phyloP scores from a whole-genome alignment of 1,140 invertebrate species.

The Hycleus phaleratus region DNA sequence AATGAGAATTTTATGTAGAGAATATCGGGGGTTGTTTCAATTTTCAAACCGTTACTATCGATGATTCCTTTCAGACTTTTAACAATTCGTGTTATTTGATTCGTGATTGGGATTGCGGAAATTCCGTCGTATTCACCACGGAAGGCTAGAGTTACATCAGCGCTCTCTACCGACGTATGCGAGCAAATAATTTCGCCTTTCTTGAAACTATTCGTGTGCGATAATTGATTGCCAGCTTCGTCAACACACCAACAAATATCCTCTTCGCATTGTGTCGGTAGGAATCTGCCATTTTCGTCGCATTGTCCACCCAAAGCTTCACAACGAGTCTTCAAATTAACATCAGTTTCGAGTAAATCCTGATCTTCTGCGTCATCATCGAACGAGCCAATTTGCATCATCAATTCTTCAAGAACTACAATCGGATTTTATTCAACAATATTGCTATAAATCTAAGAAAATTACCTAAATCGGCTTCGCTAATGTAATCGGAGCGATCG shows the following conservation, averaged over 20 bases:
- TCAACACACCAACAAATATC: constrained; percentile 80
- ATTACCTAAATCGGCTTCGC: constrained; percentile 37
- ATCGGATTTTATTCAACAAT: background rate
- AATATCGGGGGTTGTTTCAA: constrained; percentile 48
- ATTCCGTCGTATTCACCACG: constrained; percentile 47
- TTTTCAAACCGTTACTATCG: constrained; percentile 47
- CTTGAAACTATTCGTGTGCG: constrained; percentile 54
- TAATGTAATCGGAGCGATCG: constrained; percentile 35
- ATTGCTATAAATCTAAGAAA: background rate
- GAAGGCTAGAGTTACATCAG: constrained; percentile 55
- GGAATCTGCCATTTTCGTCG: constrained; percentile 60
- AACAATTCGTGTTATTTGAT: constrained; percentile 47
- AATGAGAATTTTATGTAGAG: constrained; percentile 53
- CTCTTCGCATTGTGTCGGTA: constrained; percentile 64
- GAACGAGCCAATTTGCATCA: constrained; percentile 53
- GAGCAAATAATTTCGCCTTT: constrained; percentile 52
- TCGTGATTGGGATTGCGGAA: constrained; percentile 40
- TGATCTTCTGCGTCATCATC: constrained; percentile 24
- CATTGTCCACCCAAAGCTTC: constrained; percentile 53
- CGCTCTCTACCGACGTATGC: constrained; percentile 51
- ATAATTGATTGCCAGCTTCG: constrained; percentile 70
- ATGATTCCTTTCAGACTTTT: constrained; percentile 48
- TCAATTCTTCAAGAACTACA: constrained; percentile 56
- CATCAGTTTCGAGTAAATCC: constrained; percentile 25
- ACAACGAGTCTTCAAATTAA: constrained; percentile 48